A percentile compares a stretch with the other conserved stretches of the same genome.
Conservation (phyloP, 37 sponge, comb jelly and placozoan genomes). For the Dysidea cf. avara region DNA sequence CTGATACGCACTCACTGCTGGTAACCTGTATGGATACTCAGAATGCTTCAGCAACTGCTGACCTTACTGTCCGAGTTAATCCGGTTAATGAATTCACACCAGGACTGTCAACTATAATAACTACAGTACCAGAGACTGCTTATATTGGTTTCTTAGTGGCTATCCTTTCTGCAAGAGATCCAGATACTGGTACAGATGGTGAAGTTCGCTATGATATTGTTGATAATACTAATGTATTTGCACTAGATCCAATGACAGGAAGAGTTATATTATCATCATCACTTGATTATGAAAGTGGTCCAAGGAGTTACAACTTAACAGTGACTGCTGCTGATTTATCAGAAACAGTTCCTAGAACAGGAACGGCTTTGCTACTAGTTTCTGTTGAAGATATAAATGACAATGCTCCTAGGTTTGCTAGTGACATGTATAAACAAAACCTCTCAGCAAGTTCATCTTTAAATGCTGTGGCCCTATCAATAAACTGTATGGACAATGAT, state of each 20-base stretch:
- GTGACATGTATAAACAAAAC: neutral
- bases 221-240: conserved; percentile 5
- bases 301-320: conserved; percentile 3
- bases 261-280: conserved; percentile 5
- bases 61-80: conserved; percentile 18
- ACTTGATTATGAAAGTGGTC: conserved; percentile 37
- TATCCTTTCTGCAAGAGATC: conserved; percentile 22
- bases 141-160: neutral
- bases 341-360: neutral
- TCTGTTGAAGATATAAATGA: conserved; percentile 67
- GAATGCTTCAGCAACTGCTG: neutral
- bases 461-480: neutral
- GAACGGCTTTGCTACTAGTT: neutral
- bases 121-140: conserved; percentile 8
- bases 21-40: conserved; percentile 7
- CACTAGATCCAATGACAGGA: neutral
- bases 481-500: conserved; percentile 68
- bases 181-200: conserved; percentile 16
- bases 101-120: neutral
- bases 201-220: conserved; percentile 4
- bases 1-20: neutral
- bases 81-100: conserved; percentile 51
- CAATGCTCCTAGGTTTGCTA: conserved; percentile 46
- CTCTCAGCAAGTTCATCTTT: neutral
- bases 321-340: conserved; percentile 23